Evolutionary conservation across 2,797 vertebrate genomes (phyloP).

Genomic region (Parauchenoglanis ngamensis): DNA sequence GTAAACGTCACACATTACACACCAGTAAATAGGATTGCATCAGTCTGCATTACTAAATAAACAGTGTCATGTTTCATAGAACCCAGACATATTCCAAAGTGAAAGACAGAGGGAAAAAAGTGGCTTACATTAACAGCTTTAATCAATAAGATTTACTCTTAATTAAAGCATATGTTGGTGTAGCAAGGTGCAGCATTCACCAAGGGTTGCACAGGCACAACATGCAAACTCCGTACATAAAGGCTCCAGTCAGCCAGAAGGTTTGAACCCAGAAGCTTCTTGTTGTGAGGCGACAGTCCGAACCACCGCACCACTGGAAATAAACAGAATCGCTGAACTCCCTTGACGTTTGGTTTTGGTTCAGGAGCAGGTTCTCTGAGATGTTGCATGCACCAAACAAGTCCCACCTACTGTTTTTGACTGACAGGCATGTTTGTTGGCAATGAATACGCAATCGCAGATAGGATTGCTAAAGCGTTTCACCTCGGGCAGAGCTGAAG

Average conservation of each 20-base stretch:
- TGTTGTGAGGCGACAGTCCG: too few relatives aligned
- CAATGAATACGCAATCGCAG: conserved; percentile 1
- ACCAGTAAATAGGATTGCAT: not conserved
- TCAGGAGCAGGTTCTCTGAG: not conserved
- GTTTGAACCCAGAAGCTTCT: too few relatives aligned
- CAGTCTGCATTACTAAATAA: not conserved
- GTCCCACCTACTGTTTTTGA: conserved; percentile 8
- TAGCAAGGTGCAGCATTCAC: not conserved
- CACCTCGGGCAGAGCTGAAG: not conserved
- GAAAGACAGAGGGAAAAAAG: not conserved
- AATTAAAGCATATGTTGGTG: not conserved
- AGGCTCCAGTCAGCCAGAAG: too few relatives aligned
- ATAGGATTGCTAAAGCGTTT: conserved; percentile 12
- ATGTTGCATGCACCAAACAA: not conserved
- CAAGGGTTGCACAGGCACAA: too few relatives aligned
- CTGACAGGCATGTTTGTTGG: not conserved
- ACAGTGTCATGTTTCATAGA: not conserved
- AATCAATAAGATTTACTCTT: not conserved
- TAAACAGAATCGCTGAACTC: not conserved
- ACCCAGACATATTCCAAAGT: not conserved
- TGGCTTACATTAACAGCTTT: conserved; percentile 5
- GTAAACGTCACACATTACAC: not conserved
- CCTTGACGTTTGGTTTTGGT: not conserved
- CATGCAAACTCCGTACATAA: too few relatives aligned
- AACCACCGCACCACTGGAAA: not conserved